Base-by-base conservation (phyloP, 2,888 invertebrate species). In the Thymelicus sylvestris region DNA sequence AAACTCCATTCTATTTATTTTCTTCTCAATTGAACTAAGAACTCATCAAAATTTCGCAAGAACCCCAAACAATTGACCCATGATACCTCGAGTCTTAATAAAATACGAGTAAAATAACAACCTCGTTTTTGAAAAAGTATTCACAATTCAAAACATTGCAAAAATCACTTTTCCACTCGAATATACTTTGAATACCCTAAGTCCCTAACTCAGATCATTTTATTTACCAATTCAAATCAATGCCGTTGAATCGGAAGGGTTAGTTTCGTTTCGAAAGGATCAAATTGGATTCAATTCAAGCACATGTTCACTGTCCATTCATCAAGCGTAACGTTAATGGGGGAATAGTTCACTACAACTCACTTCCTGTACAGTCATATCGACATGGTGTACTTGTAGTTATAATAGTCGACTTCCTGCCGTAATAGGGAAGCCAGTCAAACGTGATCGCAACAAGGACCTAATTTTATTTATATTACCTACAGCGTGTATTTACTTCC, bases 221-320 rank as follows among this genome's bases (percentile, higher is more conserved):
- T 88, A 90, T 89, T 90, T 85, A 86, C 86, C 78, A 83, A 88
- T 91, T 89, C 87, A 90, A 90, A 92, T 91, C 90, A 90, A 90
- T 88, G 86, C 79, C 82, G 86, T 84, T 84, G 83, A 83, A 77
- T 81, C 85, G 84, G 81, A 91, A 90, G 91, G 90, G 90, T 88
- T 88, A 84, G 80, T 86, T 83, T 78, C 86, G 80, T 86, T 83
- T 78, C 86, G 86, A 89, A 89, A 88, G 90, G 88, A 87, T 89
- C 87, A 89, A 90, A 90, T 91, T 90, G 90, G 90, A 91, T 91
- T 89, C 81, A 81, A 84, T 83, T 86, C 84, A 83, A 88, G 87
- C 87, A 89, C 90, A 88, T 89, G 90, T 82, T 88, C 89, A 77
- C 86, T 87, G 86, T 79, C 86, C 82, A 91, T 92, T 92, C 91